Conservation (phyloP, 2,888 invertebrate species). For the Plusia festucae region DNA sequence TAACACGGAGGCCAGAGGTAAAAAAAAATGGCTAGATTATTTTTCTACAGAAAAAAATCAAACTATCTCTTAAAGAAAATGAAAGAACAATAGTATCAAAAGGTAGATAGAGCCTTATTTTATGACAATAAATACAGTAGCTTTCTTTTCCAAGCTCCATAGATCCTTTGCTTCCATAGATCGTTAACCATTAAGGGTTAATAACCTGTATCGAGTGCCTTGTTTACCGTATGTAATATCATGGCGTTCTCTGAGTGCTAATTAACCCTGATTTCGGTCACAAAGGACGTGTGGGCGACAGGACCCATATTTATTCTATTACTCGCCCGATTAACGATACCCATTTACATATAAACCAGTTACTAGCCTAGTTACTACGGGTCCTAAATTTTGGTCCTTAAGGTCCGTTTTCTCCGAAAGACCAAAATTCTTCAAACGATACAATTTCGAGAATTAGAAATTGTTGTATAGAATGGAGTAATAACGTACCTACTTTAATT, state of each 20-base stretch:
- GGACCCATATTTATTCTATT: conserved; percentile 35
- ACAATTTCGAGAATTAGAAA: conserved; percentile 15
- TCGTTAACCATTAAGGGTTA: conserved; percentile 41
- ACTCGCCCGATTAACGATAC: conserved; percentile 7
- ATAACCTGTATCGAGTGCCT: conserved; percentile 47
- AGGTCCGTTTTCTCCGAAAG: conserved; percentile 9
- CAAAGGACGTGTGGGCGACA: conserved; percentile 23
- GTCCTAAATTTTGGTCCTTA: conserved; percentile 8
- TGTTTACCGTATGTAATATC: conserved; percentile 45
- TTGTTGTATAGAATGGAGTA: conserved; percentile 31
- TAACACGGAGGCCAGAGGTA: neutral
- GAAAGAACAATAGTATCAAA: neutral
- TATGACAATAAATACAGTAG: conserved; percentile 9
- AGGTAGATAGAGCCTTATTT: neutral
- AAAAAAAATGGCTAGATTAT: neutral
- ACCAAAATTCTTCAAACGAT: conserved; percentile 12
- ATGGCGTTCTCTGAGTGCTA: conserved; percentile 46
- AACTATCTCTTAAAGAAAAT: neutral
- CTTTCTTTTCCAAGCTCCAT: conserved; percentile 9
- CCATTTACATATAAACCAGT: neutral
- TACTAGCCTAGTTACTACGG: neutral
- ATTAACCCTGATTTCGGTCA: conserved; percentile 59
- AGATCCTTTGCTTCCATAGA: conserved; percentile 15
- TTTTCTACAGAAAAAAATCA: neutral
- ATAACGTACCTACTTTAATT: conserved; percentile 22